Evolutionary conservation across 2,888 invertebrate genomes (phyloP), one percentile per base, ranked within the genome.

Genomic region (Schizaphis graminum): DNA sequence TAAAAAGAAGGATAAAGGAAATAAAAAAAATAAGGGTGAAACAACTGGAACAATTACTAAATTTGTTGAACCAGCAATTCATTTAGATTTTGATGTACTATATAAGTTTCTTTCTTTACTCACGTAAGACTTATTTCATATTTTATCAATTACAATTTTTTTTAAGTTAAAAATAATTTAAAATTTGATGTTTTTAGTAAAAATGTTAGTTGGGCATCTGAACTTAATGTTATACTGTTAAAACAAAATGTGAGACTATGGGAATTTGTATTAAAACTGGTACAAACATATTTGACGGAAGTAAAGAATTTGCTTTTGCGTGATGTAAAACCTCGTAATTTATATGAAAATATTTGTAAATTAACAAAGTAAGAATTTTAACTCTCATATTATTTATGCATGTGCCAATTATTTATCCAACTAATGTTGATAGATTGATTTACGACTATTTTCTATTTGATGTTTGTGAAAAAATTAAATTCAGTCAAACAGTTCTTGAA

Each of bases 1-100:
- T 16, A 95, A 96, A 95, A 97, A 96, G 95, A 95, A 95, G 87
- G 96, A 96, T 7, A 77, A 96, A 95, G 95, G 96, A 95, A 95
- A 96, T 96, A 92, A 89, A 92, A 94, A 95, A 91, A 96, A 96
- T 95, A 95, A 90, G 61, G 10, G 47, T 49, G 93, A 94, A 86
- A 24, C 84, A 49, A 61, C 28, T 41, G 84, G 26, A 13, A 13
- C 47, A 61, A 47, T 53, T 0, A 24, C 35, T 10, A 94, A 94
- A 87, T 94, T 94, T 91, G 41, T 67, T n/a, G 91, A 94, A 86
- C 94, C 94, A 1, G n/a, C 85, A 8, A 91, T 94, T 67, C 90
- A 87, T 44, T 67, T 94, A 24, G 91, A 94, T 26, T 94, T 94
- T 53, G 67, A 91, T 86, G 91, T 87, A 13, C 16, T 94, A 0